These are phyloP conservation scores for Mormoops blainvillei DNA, from an alignment of 2,113 vertebrate genomes.

Conservation along the genomic window DNA sequence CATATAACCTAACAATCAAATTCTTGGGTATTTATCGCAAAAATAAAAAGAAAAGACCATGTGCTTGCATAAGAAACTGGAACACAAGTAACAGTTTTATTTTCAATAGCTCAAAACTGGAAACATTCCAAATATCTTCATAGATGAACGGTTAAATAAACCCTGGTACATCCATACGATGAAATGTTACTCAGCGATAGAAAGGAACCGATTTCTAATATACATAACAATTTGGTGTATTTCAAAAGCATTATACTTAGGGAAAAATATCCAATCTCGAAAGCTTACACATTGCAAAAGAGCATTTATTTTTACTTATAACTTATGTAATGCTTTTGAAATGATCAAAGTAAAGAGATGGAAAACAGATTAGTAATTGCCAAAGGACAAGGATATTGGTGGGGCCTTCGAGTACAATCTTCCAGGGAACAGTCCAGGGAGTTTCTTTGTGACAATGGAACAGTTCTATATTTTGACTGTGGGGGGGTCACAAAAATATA, in stretches of 20 bases:
- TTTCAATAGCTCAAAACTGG: background rate
- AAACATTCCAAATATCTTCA: background rate
- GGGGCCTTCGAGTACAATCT: background rate
- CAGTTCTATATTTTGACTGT: background rate
- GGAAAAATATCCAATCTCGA: background rate
- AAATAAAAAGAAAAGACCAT: background rate
- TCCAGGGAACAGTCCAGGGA: background rate
- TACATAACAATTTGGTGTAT: background rate
- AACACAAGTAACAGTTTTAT: background rate
- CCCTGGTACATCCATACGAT: background rate
- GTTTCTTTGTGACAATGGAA: background rate
- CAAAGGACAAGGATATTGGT: background rate
- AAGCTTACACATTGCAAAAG: background rate
- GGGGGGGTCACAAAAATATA: background rate
- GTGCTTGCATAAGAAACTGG: background rate
- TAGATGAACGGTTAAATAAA: background rate
- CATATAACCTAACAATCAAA: background rate
- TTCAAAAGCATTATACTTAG: background rate
- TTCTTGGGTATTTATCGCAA: background rate
- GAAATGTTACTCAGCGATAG: background rate
- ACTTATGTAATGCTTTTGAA: background rate
- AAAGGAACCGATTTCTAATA: background rate
- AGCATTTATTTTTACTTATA: no score
- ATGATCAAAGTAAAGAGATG: background rate
- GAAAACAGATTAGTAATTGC: background rate